Evolutionary conservation across 2,888 invertebrate species (phyloP), one percentile per base, ranked within the genome.

Genomic region (Palloptera scutellata): DNA sequence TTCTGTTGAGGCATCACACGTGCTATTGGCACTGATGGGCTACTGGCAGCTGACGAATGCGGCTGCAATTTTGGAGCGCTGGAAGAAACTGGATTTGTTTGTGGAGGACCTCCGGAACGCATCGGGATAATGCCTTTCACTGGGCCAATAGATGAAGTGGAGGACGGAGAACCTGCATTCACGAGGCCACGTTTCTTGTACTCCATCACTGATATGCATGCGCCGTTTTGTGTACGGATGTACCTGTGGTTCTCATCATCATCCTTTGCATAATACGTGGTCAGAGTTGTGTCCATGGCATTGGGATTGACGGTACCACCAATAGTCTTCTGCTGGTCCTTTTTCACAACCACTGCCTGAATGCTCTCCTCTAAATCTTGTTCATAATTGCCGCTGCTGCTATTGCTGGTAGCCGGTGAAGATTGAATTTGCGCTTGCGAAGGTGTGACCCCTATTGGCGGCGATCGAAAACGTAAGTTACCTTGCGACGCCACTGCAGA

Each of bases 331-430:
- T 82, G 83, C 12, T 70, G 74, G 41, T 83, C 79, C 65, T 83
- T 83, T 53, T 83, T 83, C 0, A 85, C 79, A 20, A 84, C 80
- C 0, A 80, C 82, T 0, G 84, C 84, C 70, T 83, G 82, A 43
- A 85, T 84, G 62, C 83, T 81, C 2, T 85, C 85, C 72, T 85
- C 85, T 43, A 84, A 72, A 64, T 85, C 84, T 52, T 81, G 67
- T 6, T 76, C 78, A 66, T 74, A 76, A 30, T 73, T 75, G 61
- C 53, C 69, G 45, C 70, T 61, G 67, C 43, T 64, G 54, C 58
- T 67, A 13, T 17, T 67, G 20, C 59, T 61, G 1, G 57, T 45
- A 40, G 67, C 43, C 1, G 72, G 64, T 1, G 73, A 51, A 17
- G 67, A 15, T 11, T 69, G 70, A 58, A 65, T 53, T 53, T 58